Evolutionary conservation across 2,113 vertebrate genomes (phyloP).

Genomic region (Paraplagusia blochii): DNA sequence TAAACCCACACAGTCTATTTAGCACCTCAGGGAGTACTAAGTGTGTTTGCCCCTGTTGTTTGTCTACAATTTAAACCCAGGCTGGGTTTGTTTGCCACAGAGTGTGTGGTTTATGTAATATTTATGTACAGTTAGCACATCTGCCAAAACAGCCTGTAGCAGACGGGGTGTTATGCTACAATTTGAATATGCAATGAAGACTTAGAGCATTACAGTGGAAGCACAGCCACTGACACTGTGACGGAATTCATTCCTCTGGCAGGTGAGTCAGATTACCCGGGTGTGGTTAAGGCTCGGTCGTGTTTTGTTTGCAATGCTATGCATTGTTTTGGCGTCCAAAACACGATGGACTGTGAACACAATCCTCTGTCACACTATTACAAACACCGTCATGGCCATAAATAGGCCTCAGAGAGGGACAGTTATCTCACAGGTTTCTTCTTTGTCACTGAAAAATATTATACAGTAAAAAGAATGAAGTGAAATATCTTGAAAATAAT

Average conservation of each 20-base stretch:
- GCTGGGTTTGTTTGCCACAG: slow-evolving; percentile 5
- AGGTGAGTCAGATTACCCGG: slow-evolving; percentile 38
- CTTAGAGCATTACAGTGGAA: not conserved
- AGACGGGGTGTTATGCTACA: not conserved
- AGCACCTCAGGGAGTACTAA: not conserved
- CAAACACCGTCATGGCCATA: slow-evolving; percentile 11
- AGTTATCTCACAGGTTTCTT: not conserved
- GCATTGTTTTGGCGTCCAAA: slow-evolving; percentile 38
- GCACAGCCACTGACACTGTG: not conserved
- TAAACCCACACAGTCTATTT: not conserved
- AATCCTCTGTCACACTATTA: slow-evolving; percentile 23
- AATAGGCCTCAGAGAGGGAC: slow-evolving; percentile 7
- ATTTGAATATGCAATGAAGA: not conserved
- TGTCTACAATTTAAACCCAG: slow-evolving; percentile 3
- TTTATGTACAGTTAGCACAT: not conserved
- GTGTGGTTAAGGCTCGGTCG: slow-evolving; percentile 39
- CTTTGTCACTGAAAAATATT: not conserved
- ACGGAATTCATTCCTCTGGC: slow-evolving; percentile 36
- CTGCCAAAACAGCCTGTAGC: not conserved
- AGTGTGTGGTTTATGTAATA: slow-evolving; percentile 11
- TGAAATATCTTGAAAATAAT: no score
- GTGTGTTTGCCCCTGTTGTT: slow-evolving; percentile 1
- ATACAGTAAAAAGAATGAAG: not conserved
- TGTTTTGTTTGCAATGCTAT: slow-evolving; percentile 7
- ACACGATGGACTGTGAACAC: slow-evolving; percentile 15